Base-by-base conservation (phyloP, 2,113 vertebrate genomes). In the Ictalurus punctatus region DNA sequence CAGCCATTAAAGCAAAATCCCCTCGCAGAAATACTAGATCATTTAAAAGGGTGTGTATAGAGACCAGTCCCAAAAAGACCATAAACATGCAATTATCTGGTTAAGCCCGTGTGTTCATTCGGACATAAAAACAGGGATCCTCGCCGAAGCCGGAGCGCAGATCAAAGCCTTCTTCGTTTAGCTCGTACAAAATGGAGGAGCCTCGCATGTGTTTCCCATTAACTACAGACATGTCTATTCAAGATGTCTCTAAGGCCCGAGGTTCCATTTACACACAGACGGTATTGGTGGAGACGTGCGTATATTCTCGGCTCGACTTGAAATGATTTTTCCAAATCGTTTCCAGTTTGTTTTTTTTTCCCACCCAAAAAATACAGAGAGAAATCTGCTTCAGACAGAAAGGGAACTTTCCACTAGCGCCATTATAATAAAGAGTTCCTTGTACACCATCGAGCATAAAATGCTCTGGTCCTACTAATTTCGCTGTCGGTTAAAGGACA, bases 201-300 rank as follows among this genome's bases (percentile, higher is more conserved):
- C 87, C 89, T 90, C 89, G 91, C 93, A 95, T 94, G 89, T 94
- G 94, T 93, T 94, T 93, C 89, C 86, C 90, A 94, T 95, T 88
- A 92, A 89, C 84, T 81, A n/a, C 89, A 93, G 92, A 89, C 92
- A 91, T 91, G 92, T 92, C 92, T 94, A 88, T 86, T 92, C 89
- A 91, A 90, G 90, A 23, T 37, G 87, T 90, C 81, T 67, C 88
- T 48, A 30, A 74, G 80, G 88, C 67, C 76, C 44, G 63, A 87
- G 84, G 52, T 61, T 59, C 30, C 67, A 87, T 90, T 89, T 88
- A 92, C 86, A 88, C 44, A 79, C 83, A 85, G 34, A 12, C 37
- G 25, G 65, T 83, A 84, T 81, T 86, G 78, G 65, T 74, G 59
- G 86, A 52, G 54, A 85, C 67, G 10, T 44, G 83, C 54, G 6